Percentiles rank a stretch among this genome's conserved stretches.
Conservation (phyloP, 2,888 invertebrate species). For the Petrolisthes manimaculis region DNA sequence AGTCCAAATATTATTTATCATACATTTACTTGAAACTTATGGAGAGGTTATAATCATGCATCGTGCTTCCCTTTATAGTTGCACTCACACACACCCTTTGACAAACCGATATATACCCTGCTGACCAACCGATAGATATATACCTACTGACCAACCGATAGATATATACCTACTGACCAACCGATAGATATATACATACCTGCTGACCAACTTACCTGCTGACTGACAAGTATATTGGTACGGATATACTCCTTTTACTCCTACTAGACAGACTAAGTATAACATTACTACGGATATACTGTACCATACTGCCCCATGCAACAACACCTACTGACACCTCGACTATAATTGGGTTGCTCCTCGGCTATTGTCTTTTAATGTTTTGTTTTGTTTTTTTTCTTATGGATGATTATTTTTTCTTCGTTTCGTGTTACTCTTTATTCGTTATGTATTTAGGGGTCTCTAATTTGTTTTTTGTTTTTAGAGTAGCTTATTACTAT, state of each 20-base stretch:
- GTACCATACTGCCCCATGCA: background rate
- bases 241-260: constrained; percentile 3
- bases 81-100: no score
- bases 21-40: no score
- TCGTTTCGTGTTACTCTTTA: background rate
- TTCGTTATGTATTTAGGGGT: background rate
- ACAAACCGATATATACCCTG: no score
- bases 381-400: background rate
- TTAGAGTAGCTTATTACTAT: background rate
- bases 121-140: no score
- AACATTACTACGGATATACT: background rate
- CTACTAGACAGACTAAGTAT: constrained; percentile 1
- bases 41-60: no score
- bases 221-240: constrained; percentile 30
- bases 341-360: no score
- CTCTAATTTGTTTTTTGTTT: background rate
- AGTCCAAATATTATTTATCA: no score
- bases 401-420: background rate
- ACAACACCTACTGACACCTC: no score
- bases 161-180: no score
- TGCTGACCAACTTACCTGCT: constrained; percentile 5
- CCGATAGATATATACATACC: background rate
- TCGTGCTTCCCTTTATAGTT: no score
- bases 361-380: background rate
- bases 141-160: background rate